Conservation (phyloP, 1,140 invertebrate species). For the Bombus superbus region DNA sequence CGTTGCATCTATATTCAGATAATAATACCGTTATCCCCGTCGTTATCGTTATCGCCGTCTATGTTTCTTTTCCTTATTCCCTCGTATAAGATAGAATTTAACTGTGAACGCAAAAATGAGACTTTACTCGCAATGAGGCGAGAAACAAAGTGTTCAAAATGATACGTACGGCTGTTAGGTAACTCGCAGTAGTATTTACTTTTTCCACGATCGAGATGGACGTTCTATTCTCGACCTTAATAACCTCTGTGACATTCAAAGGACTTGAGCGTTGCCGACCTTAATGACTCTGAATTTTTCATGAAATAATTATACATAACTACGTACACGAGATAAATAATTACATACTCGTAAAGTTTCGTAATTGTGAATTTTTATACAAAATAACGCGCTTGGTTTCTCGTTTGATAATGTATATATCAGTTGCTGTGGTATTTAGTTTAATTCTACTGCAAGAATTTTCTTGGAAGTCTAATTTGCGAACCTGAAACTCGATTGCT, state of each 20-base stretch:
- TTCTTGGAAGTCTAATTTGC: not conserved
- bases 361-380: too few relatives aligned
- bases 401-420: not conserved
- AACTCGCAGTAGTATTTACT: not conserved
- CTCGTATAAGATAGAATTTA: not conserved
- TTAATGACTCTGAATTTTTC: not conserved
- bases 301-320: not conserved
- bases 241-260: not conserved
- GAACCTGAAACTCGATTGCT: not conserved
- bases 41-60: conserved; percentile 40
- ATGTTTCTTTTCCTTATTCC: not conserved
- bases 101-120: conserved; percentile 29
- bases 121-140: not conserved
- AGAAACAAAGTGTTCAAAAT: conserved; percentile 14
- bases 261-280: not conserved
- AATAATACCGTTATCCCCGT: conserved; percentile 28
- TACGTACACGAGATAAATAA: not conserved
- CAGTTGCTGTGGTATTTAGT: not conserved
- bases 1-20: conserved; percentile 34
- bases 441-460: not conserved
- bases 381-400: not conserved
- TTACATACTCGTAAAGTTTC: not conserved
- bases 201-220: not conserved
- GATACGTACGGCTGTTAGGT: not conserved
- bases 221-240: not conserved